Evolutionary conservation across 2,888 invertebrate species (phyloP).

Genomic region (Sesamia inferens): DNA sequence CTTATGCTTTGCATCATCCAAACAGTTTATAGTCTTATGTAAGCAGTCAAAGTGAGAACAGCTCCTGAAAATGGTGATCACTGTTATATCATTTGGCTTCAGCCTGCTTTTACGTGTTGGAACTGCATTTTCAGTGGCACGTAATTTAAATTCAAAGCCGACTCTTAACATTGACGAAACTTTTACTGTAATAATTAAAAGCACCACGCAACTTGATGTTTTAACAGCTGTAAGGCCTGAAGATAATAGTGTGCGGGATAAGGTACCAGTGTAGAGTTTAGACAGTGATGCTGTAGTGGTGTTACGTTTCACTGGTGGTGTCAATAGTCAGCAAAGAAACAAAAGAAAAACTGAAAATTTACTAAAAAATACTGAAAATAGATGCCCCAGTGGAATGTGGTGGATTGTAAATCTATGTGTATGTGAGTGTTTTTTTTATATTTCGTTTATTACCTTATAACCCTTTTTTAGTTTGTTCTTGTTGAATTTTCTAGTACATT

Average conservation of each 20-base stretch:
- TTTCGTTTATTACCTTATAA: neutral
- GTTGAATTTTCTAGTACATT: neutral
- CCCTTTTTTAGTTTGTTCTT: neutral
- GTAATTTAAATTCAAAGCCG: slow-evolving; percentile 1
- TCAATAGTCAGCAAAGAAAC: neutral
- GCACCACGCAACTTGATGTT: neutral
- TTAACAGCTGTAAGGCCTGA: neutral
- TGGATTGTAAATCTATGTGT: slow-evolving; percentile 7
- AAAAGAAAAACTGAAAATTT: neutral
- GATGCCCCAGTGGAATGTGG: neutral
- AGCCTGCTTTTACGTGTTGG: neutral
- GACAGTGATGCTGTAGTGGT: neutral
- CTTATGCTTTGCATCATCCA: neutral
- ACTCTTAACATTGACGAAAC: neutral
- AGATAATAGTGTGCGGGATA: neutral
- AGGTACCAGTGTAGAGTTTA: neutral
- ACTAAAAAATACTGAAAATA: neutral
- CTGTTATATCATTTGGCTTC: neutral
- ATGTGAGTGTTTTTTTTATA: slow-evolving; percentile 22
- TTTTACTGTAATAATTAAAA: neutral
- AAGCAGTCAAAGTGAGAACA: slow-evolving; percentile 13
- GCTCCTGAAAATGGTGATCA: neutral
- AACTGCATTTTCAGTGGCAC: neutral
- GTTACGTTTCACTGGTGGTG: neutral
- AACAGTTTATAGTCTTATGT: slow-evolving; percentile 19